A percentile compares a stretch with the other conserved stretches of the same genome.
These are phyloP conservation scores for Anorthoa munda DNA, from an alignment of 2,888 invertebrate species.

Conservation along the genomic window DNA sequence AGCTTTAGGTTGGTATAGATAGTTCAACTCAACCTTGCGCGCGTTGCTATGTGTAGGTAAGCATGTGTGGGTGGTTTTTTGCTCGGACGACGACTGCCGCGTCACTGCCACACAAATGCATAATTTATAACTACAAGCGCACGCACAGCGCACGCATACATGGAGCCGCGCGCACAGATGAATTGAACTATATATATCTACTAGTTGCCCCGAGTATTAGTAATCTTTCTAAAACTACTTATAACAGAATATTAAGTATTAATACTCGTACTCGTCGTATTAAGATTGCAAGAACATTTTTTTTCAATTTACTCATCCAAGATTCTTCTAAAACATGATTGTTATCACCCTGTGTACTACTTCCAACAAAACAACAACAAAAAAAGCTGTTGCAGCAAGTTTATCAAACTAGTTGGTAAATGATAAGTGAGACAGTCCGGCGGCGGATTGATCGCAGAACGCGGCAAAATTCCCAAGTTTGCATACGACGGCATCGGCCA, in stretches of 20 bases:
- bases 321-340: constrained; percentile 2
- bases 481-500: constrained; percentile 85
- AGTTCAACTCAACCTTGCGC: no score
- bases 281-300: neutral
- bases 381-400: constrained; percentile 19
- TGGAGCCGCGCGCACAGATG: no score
- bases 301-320: constrained; percentile 11
- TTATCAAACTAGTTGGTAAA: constrained; percentile 56
- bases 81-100: no score
- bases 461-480: constrained; percentile 82
- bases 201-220: neutral
- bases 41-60: no score
- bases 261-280: neutral
- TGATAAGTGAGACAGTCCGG: constrained; percentile 66
- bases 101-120: no score
- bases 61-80: no score
- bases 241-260: neutral
- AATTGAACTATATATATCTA: neutral
- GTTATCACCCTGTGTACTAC: constrained; percentile 23
- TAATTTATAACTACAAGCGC: no score
- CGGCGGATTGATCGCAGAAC: constrained; percentile 61
- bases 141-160: no score
- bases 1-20: neutral
- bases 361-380: constrained; percentile 27
- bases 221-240: neutral